Evolutionary conservation across 2,797 vertebrate species (phyloP), one percentile per base, ranked within the genome.

Genomic region (Sebastes trivittatus): DNA sequence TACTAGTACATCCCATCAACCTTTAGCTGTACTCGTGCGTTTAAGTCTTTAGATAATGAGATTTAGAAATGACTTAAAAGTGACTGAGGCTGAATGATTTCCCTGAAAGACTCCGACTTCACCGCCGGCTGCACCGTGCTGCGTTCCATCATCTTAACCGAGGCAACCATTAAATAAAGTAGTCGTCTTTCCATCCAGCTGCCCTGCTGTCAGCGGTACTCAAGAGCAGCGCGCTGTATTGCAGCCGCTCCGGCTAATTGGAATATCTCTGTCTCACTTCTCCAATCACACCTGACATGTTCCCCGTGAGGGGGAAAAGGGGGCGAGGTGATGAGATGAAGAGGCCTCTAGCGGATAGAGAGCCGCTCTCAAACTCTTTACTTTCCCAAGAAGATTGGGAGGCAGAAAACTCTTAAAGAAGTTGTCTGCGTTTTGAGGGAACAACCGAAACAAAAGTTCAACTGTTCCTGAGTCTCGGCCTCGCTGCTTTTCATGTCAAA

Each of bases 401-500:
- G 65, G 32, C 1, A 59, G 61, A 66, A 70, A 34, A 73, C 60
- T 75, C 46, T 52, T 56, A 18, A 72, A 63, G 52, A 63, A 72
- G 62, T 71, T 76, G 75, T 75, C 69, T 80, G 59, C 1, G 34
- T 77, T 77, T 75, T 25, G 64, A 72, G 61, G 59, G 32, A 62
- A 38, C 42, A 18, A 14, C 27, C 0, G 29, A 81, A 80, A 77
- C 74, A 69, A 88, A 87, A 82, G 82, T 90, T 90, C 63, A 87
- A 82, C 38, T 66, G 70, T 77, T 89, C 36, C 64, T 85, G 71
- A 4, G 62, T 74, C 66, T 87, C 14, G 16, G 76, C 70, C 55
- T 69, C 55, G 8, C 49, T 52, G 67, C 20, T 63, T 49, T 88
- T 94, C 92, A 84, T 90, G 93, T 95, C 85, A 95, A 93, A 93